Base-by-base conservation (phyloP, 2,113 vertebrate genomes). In the Grantiella picta region DNA sequence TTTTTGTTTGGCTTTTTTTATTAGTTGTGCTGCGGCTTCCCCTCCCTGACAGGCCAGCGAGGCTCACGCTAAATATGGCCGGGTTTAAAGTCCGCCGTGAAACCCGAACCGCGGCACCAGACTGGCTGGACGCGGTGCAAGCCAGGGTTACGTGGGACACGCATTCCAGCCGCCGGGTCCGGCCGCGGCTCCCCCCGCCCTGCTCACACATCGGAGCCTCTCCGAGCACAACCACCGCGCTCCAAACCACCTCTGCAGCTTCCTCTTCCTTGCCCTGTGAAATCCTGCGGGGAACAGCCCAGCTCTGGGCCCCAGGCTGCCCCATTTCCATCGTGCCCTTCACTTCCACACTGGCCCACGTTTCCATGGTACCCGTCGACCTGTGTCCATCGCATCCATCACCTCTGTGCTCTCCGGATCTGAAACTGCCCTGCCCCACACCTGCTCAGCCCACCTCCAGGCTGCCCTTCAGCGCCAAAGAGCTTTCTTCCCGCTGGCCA, bases 81-180 rank as follows among this genome's bases (percentile, higher is more conserved):
- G 97, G 97, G 97, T 98, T 98, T 97, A 94, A 95, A 88, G 96
- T 70, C 93, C 70, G 61, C 84, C 44, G 91, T 98, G 98, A 99
- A 99, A 99, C 97, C 97, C 97, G 98, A 99, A 96, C 97, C 98
- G 97, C 98, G 98, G 98, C 98, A 99, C 98, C 98, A 99, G 98
- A 98, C 98, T 98, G 99, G 97, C 99, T 99, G 98, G 98, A 98
- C 97, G 95, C 96, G 95, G 98, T 35, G 95, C 96, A 97, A 95
- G 94, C 96, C 95, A 96, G 97, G 97, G 96, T 97, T 98, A 98
- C 94, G 68, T 90, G 96, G 96, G 98, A 97, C 97, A 91, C 57
- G 92, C 98, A 98, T 98, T 98, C 97, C 97, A 96, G 84, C 95
- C 44, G 73, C 90, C 59, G 44, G 81, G 84, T 94, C 93, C 95